Conservation (phyloP, 2,113 vertebrate species). For the Brachionichthys hirsutus region DNA sequence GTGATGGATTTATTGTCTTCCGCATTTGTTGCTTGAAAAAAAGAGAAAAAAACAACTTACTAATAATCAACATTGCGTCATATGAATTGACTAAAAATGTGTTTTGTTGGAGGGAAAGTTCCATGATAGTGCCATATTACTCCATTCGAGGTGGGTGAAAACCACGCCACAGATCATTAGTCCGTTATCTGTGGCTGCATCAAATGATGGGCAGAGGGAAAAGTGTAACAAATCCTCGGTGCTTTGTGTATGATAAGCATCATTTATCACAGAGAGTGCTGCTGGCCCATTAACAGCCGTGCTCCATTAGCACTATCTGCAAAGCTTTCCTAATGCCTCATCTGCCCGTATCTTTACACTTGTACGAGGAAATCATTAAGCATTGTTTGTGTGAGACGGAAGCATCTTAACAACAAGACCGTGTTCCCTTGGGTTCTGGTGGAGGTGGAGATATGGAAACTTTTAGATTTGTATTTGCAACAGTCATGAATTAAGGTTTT, state of each 20-base stretch:
- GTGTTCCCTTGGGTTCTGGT: constrained; percentile 47
- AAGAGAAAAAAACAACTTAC: no score
- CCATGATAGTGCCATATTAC: not conserved
- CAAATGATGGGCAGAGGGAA: constrained; percentile 59
- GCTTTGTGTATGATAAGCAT: constrained; percentile 72
- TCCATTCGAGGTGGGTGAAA: constrained; percentile 33
- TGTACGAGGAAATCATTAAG: constrained; percentile 77
- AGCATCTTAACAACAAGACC: constrained; percentile 53
- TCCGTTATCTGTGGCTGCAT: constrained; percentile 66
- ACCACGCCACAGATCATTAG: constrained; percentile 54
- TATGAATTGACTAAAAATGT: no score
- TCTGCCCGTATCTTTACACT: constrained; percentile 71
- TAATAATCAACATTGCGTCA: not conserved
- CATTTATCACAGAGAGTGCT: constrained; percentile 79
- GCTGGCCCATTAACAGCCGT: constrained; percentile 78
- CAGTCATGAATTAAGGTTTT: constrained; percentile 13
- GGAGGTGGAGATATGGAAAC: constrained; percentile 38
- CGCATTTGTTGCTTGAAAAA: not conserved
- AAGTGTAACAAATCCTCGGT: constrained; percentile 75
- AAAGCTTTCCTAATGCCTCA: constrained; percentile 71
- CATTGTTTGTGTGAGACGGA: constrained; percentile 69
- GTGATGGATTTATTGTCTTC: constrained; percentile 1
- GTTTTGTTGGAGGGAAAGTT: no score
- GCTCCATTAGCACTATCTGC: constrained; percentile 80
- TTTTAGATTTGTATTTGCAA: constrained; percentile 32